Percentiles rank a stretch among this genome's conserved stretches.
Conservation (phyloP, 2,113 vertebrate genomes). For the Saimiri boliviensis region DNA sequence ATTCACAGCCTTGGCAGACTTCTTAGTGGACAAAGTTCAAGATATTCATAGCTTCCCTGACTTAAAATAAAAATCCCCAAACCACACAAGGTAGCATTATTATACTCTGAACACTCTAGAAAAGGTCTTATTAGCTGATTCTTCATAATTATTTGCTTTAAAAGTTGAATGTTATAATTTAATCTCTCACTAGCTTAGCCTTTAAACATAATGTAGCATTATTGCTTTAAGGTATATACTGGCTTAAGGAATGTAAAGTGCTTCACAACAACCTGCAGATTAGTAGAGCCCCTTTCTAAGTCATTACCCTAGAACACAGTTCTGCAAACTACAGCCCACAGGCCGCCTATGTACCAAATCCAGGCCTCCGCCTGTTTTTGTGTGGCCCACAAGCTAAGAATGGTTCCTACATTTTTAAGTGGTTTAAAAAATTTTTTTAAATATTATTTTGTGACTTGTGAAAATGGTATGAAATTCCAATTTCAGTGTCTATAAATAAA, state of each 20-base stretch:
- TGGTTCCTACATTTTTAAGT: background rate
- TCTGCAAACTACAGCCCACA: background rate
- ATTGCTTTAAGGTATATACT: background rate
- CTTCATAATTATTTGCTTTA: slow-evolving; percentile 77
- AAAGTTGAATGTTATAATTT: slow-evolving; percentile 58
- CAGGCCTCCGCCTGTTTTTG: background rate
- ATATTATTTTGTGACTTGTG: background rate
- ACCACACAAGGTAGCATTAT: slow-evolving; percentile 78
- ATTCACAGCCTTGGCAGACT: slow-evolving; percentile 78
- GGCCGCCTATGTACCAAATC: background rate
- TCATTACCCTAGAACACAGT: background rate
- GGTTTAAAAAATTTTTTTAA: background rate
- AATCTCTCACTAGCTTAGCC: slow-evolving; percentile 37
- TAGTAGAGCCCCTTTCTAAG: background rate
- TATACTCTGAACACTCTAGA: slow-evolving; percentile 69
- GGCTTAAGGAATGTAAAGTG: background rate
- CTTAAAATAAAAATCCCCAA: slow-evolving; percentile 63
- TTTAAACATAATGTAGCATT: slow-evolving; percentile 23
- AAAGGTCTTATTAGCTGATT: slow-evolving; percentile 57
- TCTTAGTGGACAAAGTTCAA: slow-evolving; percentile 81
- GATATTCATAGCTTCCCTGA: slow-evolving; percentile 71
- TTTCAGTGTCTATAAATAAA: background rate
- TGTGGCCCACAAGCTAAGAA: background rate
- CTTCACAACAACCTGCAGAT: background rate
- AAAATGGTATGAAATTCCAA: background rate